phyloP scores from a whole-genome alignment of 2,113 vertebrate genomes.

The Xyrauchen texanus region DNA sequence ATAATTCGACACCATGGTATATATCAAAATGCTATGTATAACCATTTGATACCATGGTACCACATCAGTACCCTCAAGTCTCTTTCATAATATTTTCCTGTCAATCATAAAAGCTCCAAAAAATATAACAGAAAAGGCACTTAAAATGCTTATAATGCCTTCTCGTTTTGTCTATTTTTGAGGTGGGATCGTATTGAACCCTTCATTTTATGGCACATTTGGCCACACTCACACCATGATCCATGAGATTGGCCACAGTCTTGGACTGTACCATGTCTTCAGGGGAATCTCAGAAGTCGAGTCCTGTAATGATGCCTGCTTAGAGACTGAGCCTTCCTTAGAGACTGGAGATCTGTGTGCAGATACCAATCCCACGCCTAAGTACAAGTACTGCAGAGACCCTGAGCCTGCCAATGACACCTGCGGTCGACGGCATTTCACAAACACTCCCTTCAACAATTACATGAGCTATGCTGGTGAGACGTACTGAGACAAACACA shows the following conservation, averaged over 20 bases:
- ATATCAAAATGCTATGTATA: too few species aligned
- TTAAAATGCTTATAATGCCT: conserved; percentile 13
- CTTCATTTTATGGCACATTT: conserved; percentile 92
- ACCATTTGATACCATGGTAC: too few species aligned
- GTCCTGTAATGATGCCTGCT: conserved; percentile 93
- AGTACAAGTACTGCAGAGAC: conserved; percentile 91
- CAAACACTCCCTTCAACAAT: conserved; percentile 92
- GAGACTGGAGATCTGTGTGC: conserved; percentile 95
- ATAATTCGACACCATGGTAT: too few species aligned
- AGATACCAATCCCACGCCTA: conserved; percentile 94
- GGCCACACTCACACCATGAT: conserved; percentile 98
- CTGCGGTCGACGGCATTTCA: conserved; percentile 87
- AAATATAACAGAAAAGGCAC: too few species aligned
- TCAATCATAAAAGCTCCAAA: too few species aligned
- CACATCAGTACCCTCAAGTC: too few species aligned
- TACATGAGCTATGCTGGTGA: conserved; percentile 98
- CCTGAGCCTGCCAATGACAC: conserved; percentile 91
- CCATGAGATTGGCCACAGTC: conserved; percentile 94
- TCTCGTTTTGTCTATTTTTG: conserved; percentile 40
- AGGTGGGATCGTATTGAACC: conserved; percentile 96
- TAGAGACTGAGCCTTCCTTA: conserved; percentile 94
- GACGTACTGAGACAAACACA: not conserved
- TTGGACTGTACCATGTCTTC: conserved; percentile 98
- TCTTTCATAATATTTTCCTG: too few species aligned
- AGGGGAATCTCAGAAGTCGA: conserved; percentile 95